These are phyloP conservation scores for Caenorhabditis elegans DNA, from an alignment of 1,140 invertebrate species.

Conservation along the genomic window DNA sequence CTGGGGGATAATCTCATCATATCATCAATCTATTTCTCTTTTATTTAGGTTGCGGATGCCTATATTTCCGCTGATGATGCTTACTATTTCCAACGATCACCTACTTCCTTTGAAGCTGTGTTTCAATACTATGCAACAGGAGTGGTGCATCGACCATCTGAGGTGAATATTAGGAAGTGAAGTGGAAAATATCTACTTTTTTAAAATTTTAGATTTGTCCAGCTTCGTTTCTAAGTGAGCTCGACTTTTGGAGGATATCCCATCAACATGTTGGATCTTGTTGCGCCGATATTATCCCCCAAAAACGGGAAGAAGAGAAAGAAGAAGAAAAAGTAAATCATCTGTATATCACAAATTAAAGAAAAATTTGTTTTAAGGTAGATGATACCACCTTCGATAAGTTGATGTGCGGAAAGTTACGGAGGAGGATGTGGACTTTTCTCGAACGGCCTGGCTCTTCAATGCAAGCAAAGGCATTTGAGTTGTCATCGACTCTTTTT, in stretches of 20 bases:
- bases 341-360: neutral
- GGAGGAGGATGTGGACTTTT: conserved; percentile 65
- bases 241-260: conserved; percentile 65
- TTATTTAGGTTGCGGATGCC: conserved; percentile 59
- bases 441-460: conserved; percentile 65
- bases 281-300: conserved; percentile 60
- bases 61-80: conserved; percentile 49
- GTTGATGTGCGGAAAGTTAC: conserved; percentile 57
- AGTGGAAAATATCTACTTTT: neutral
- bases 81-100: conserved; percentile 64
- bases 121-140: conserved; percentile 65
- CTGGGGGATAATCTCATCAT: conserved; percentile 10
- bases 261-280: conserved; percentile 60
- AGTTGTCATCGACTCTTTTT: conserved; percentile 64
- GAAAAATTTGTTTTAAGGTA: conserved; percentile 45
- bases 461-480: conserved; percentile 63
- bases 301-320: conserved; percentile 54
- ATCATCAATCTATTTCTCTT: neutral
- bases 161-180: conserved; percentile 35
- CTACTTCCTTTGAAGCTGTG: conserved; percentile 57
- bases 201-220: conserved; percentile 55
- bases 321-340: conserved; percentile 53
- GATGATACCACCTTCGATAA: conserved; percentile 65
- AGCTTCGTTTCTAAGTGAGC: conserved; percentile 60
- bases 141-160: conserved; percentile 62